A percentile compares a stretch with the other conserved stretches of the same genome.
These are phyloP conservation scores for Perodicticus potto DNA, from an alignment of 2,797 vertebrate species.

Conservation along the genomic window DNA sequence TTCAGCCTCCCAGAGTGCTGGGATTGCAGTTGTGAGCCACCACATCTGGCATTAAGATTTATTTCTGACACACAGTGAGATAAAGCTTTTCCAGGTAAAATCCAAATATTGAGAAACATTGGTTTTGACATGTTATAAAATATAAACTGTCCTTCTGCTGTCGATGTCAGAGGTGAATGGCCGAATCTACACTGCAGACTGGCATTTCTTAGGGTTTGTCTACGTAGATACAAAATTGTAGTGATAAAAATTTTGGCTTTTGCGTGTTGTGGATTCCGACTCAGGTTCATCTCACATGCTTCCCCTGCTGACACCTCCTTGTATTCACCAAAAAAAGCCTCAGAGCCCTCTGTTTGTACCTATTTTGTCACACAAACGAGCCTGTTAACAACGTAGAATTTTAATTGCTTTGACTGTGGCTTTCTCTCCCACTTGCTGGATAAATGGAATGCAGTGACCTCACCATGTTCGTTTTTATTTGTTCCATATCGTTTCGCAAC, in stretches of 20 bases:
- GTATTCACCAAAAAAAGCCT: not conserved
- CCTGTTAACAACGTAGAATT: not conserved
- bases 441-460: not conserved
- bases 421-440: not conserved
- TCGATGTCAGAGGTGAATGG: not conserved
- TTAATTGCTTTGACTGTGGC: not conserved
- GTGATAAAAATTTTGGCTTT: not conserved
- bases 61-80: not conserved
- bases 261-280: not conserved
- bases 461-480: not conserved
- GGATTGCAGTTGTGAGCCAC: too few species aligned
- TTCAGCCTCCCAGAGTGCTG: too few species aligned
- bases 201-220: not conserved
- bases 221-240: not conserved
- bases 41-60: not conserved
- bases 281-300: not conserved
- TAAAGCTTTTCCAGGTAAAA: not conserved
- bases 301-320: not conserved
- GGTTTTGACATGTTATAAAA: not conserved
- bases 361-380: not conserved
- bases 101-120: not conserved
- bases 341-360: too few species aligned
- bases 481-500: not conserved
- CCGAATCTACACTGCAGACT: not conserved
- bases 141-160: not conserved